Conservation (phyloP, 2,113 vertebrate species). For the Ptyas mucosa region DNA sequence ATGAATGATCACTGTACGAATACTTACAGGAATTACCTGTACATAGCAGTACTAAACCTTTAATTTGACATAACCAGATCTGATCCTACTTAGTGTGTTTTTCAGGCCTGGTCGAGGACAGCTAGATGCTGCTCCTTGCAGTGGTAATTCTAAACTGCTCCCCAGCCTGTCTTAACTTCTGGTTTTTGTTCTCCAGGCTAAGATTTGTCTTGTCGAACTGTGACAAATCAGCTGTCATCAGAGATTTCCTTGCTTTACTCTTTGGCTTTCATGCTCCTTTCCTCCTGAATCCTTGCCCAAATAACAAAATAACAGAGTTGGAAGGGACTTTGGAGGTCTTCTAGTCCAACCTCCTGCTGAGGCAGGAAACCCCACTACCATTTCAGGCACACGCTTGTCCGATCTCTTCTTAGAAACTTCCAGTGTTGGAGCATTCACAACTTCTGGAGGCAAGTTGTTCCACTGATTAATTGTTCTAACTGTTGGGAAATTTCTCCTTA, state of each 20-base stretch:
- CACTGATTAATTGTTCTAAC: no score
- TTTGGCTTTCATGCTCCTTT: background rate
- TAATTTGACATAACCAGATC: background rate
- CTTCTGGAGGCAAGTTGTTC: no score
- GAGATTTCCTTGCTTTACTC: background rate
- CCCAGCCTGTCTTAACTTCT: background rate
- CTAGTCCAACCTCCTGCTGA: no score
- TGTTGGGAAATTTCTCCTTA: no score
- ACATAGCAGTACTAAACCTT: background rate
- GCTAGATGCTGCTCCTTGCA: background rate
- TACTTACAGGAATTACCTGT: no score
- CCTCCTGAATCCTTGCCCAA: background rate
- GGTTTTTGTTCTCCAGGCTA: background rate
- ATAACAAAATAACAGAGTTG: background rate
- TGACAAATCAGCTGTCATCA: background rate
- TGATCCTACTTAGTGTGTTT: background rate
- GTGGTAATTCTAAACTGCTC: background rate
- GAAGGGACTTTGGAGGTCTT: no score
- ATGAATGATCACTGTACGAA: no score
- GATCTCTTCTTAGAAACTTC: no score
- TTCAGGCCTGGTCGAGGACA: background rate
- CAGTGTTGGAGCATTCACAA: no score
- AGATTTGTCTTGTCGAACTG: background rate
- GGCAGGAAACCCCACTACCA: no score
- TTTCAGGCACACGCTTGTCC: no score